A percentile compares a stretch with the other conserved stretches of the same genome.
Conservation (phyloP, 1,140 invertebrate species). For the Leguminivora glycinivorella region DNA sequence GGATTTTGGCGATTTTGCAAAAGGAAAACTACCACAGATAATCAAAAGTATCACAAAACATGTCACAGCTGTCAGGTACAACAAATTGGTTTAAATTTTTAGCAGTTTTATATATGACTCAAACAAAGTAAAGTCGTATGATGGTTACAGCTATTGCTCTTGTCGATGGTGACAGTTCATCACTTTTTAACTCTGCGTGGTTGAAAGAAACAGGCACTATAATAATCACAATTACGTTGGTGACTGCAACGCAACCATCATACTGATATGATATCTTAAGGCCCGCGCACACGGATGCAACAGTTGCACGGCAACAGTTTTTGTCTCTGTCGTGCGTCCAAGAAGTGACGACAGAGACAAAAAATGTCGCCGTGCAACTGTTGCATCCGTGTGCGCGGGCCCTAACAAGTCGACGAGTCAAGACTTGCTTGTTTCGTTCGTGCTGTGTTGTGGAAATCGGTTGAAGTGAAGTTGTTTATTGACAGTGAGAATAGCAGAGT, state of each 20-base stretch:
- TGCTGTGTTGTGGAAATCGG: too few relatives aligned
- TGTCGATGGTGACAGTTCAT: neutral
- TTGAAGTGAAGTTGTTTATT: too few relatives aligned
- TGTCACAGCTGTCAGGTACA: neutral
- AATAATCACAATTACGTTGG: neutral
- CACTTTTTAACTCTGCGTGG: neutral
- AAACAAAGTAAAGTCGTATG: neutral
- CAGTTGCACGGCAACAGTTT: too few relatives aligned
- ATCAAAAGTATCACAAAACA: conserved; percentile 4
- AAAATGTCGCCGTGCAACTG: too few relatives aligned
- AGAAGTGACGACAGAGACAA: too few relatives aligned
- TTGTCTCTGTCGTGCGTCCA: too few relatives aligned
- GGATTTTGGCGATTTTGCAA: neutral
- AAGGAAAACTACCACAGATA: neutral
- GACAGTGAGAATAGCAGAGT: too few relatives aligned
- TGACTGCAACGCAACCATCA: neutral
- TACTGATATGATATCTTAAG: too few relatives aligned
- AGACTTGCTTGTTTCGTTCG: too few relatives aligned
- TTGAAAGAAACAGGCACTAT: neutral
- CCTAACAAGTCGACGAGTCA: too few relatives aligned
- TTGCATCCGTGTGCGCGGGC: too few relatives aligned
- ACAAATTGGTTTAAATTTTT: neutral
- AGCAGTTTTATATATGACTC: neutral
- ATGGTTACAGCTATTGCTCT: neutral
- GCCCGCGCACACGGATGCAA: too few relatives aligned